A percentile compares a stretch with the other conserved stretches of the same genome.
These are phyloP conservation scores for Fragum fragum DNA, from an alignment of 2,888 invertebrate species.

Conservation along the genomic window DNA sequence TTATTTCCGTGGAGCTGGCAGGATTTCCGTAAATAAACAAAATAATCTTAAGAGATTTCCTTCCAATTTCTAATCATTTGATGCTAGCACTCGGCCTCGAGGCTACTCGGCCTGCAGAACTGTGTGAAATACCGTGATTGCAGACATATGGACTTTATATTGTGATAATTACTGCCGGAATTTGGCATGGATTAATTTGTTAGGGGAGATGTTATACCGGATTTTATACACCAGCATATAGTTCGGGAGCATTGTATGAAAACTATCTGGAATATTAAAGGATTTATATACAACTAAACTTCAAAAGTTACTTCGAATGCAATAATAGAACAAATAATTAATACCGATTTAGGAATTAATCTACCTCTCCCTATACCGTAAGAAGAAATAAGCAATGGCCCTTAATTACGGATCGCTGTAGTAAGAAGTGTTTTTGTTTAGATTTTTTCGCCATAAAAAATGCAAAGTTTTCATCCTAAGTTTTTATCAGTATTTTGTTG, in stretches of 20 bases:
- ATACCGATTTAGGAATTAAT: too few relatives aligned
- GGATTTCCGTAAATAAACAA: conserved; percentile 24
- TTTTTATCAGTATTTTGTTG: too few relatives aligned
- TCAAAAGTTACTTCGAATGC: too few relatives aligned
- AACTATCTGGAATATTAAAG: too few relatives aligned
- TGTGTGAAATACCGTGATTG: not conserved
- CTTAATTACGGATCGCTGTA: too few relatives aligned
- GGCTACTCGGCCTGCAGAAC: not conserved
- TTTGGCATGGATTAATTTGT: conserved; percentile 18
- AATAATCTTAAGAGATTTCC: conserved; percentile 7
- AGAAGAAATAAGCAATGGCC: too few relatives aligned
- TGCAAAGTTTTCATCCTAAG: too few relatives aligned
- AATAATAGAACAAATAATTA: too few relatives aligned
- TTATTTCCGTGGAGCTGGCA: conserved; percentile 19
- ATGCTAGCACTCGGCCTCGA: not conserved
- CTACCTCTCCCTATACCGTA: too few relatives aligned
- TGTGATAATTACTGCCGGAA: conserved; percentile 19
- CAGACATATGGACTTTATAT: conserved; percentile 32
- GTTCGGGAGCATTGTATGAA: not conserved
- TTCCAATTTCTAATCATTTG: conserved; percentile 16
- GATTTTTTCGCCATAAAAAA: too few relatives aligned
- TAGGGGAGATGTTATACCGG: not conserved
- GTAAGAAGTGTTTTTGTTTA: too few relatives aligned
- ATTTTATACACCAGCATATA: not conserved
- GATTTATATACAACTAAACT: too few relatives aligned